Conservation (phyloP, 2,113 vertebrate genomes). For the Gnathochromis pfefferi region DNA sequence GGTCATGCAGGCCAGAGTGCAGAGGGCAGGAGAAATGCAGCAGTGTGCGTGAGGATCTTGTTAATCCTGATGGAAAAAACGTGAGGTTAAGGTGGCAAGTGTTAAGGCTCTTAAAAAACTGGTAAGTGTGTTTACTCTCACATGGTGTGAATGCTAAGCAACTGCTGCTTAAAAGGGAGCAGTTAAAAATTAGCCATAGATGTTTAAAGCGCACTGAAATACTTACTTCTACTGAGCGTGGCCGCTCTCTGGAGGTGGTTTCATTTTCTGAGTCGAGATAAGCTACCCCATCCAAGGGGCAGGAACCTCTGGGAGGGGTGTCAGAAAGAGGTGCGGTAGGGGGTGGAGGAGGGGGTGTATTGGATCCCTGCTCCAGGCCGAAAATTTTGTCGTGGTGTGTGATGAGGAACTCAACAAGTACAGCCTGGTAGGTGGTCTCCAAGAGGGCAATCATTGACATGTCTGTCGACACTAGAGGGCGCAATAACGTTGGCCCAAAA, state of each 20-base stretch:
- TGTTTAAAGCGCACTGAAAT: neutral
- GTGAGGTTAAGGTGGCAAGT: conserved; percentile 10
- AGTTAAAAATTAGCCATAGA: neutral
- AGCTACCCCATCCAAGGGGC: conserved; percentile 5
- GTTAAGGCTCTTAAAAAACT: conserved; percentile 29
- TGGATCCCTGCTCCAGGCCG: conserved; percentile 50
- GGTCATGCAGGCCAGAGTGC: neutral
- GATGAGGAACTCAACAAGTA: conserved; percentile 86
- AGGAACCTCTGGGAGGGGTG: conserved; percentile 38
- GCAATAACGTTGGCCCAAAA: conserved; percentile 86
- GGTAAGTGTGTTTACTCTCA: neutral
- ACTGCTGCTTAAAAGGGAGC: neutral
- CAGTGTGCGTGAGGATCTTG: neutral
- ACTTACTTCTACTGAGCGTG: conserved; percentile 68
- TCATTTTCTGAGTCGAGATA: neutral
- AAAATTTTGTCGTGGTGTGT: conserved; percentile 77
- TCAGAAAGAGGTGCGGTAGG: conserved; percentile 24
- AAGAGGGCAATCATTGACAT: conserved; percentile 76
- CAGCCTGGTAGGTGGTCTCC: conserved; percentile 83
- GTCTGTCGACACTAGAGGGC: conserved; percentile 65
- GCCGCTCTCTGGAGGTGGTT: conserved; percentile 50
- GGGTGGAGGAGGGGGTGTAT: conserved; percentile 46
- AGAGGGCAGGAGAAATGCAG: conserved; percentile 27
- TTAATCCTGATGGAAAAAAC: conserved; percentile 33
- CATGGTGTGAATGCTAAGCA: neutral